Percentiles rank a stretch among this genome's conserved stretches.
phyloP scores from a whole-genome alignment of 2,797 vertebrate genomes.

The Bufotes viridis region DNA sequence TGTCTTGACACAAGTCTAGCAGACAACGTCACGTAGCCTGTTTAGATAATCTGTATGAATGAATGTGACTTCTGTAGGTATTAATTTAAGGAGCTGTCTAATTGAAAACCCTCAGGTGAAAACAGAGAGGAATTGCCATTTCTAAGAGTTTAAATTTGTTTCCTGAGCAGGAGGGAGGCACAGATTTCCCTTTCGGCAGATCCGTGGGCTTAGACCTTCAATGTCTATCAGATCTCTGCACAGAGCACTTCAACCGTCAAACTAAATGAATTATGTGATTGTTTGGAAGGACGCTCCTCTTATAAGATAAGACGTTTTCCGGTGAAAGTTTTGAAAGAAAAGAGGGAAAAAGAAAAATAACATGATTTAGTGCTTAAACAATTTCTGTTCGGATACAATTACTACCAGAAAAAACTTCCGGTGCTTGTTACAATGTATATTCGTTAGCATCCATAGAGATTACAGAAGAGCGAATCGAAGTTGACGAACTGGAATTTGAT shows the following conservation, averaged over 20 bases:
- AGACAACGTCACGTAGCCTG: background rate
- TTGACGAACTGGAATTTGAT: too few species aligned
- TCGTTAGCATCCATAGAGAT: too few species aligned
- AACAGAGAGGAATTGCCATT: constrained; percentile 36
- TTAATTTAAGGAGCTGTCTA: constrained; percentile 58
- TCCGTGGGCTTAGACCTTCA: constrained; percentile 39
- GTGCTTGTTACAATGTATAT: background rate
- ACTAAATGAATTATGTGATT: constrained; percentile 1
- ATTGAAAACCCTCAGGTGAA: constrained; percentile 40
- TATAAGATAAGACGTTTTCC: background rate
- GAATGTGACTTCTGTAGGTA: constrained; percentile 53
- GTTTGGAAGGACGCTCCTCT: background rate
- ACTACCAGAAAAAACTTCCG: background rate
- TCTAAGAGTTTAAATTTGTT: constrained; percentile 14
- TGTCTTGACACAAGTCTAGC: background rate
- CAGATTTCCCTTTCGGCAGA: constrained; percentile 1
- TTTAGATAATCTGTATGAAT: constrained; percentile 39
- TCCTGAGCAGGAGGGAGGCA: constrained; percentile 44
- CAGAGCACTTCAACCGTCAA: background rate
- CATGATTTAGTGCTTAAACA: background rate
- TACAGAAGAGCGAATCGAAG: too few species aligned
- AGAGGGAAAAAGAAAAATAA: background rate
- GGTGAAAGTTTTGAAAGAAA: background rate
- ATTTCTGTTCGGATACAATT: background rate
- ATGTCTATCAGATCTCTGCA: constrained; percentile 31